Base-by-base conservation (phyloP, 2,113 vertebrate species). In the Siniperca knerii region DNA sequence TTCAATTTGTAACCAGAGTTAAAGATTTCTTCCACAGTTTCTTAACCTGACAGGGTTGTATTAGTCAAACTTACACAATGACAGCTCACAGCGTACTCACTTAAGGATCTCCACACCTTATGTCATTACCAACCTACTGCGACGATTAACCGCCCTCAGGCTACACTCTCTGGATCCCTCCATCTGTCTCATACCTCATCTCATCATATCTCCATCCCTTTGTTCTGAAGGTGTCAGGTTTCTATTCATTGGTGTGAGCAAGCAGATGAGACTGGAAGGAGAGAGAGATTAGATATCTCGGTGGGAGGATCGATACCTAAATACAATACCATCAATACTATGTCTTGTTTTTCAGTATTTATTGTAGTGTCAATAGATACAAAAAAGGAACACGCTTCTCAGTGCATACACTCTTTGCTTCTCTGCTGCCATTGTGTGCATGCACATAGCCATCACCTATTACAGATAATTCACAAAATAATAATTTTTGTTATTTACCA, bases 211-310 rank as follows among this genome's bases (percentile, higher is more conserved):
- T 40, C 82, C 25, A 54, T 16, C 44, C 77, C 57, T 86, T 92
- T 85, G 79, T 92, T 80, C 83, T 65, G 60, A 62, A 61, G 58
- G 82, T 68, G 82, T 90, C 81, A 72, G 18, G 72, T 82, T 78
- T 60, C 83, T 35, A 40, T 80, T 89, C 65, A 75, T 67, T 15
- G 4, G 46, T 74, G 13, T 37, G 75, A 82, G 69, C n/a, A 23
- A 35, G 50, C 29, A 65, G 65, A 78, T 58, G 35, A 86, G 79
- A 72, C 48, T 10, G 67, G 64, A 64, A 37, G 25, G 35, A 46
- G 37, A 61, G 55, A 40, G 50, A 40, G 68, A 77, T 87, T 77
- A 67, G 76, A 82, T 65, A n/a, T n/a, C n/a, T n/a, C n/a, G 3
- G 3, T 37, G 11, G 40, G 1, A 21, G 3, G 2, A 25, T 25